Evolutionary conservation across 2,888 invertebrate species (phyloP), one percentile per base, ranked within the genome.

Genomic region (Hemithea aestivaria): DNA sequence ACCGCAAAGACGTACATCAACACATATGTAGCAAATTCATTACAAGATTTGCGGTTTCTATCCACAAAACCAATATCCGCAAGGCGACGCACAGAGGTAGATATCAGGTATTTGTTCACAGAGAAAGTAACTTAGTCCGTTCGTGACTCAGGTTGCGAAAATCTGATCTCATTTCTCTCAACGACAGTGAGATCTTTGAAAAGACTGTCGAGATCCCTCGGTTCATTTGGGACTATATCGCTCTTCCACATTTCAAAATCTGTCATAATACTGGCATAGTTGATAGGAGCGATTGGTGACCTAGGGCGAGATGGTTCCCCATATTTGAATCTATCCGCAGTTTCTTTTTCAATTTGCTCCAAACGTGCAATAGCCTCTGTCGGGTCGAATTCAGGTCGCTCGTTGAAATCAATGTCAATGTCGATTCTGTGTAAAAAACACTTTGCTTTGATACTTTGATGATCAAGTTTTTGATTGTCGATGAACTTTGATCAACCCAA

Each of bases 341-440:
- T 87, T 50, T 84, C 85, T 21, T 57, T 75, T 50, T 87, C 85
- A 27, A 87, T 87, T 54, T 64, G 66, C 38, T 87, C 85, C 25
- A 87, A 58, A 2, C 80, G 72, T 10, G 84, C 82, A n/a, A 87
- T 66, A 1, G 74, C 78, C 46, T 66, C 61, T 1, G 65, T 50
- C 0, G 84, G 60, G 50, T 87, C 84, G 7, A 56, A 54, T 25
- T 62, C 65, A 0, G 72, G 70, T 43, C 75, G 58, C 16, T 67
- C 55, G 33, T 66, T 72, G 39, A 84, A 75, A 49, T 82, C 74
- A 22, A 83, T 74, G 27, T 80, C 65, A 28, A 85, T 75, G 10
- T 85, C 82, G 40, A 85, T 85, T 51, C 84, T 85, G 69, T 85
- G 69, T 20, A 20, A 20, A 11, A 21, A 32, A 20, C 11, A 16